Percentiles rank a stretch among this genome's conserved stretches.
Evolutionary conservation across 2,797 vertebrate species (phyloP).

Genomic region (Pangasius krempfi): DNA sequence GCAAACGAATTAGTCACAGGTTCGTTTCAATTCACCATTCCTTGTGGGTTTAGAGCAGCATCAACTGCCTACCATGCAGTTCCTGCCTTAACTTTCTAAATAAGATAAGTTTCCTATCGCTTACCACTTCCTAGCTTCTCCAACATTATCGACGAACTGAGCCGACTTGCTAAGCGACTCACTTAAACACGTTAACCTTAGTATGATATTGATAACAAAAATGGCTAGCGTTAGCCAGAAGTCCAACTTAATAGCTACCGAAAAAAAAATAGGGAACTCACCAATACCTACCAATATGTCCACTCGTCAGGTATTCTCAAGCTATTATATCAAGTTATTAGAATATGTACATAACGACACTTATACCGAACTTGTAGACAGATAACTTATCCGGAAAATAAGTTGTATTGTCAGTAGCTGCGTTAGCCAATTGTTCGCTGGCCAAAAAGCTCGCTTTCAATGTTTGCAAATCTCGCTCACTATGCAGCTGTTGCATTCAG

Average conservation of each 20-base stretch:
- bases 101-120: slow-evolving; percentile 41
- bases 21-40: slow-evolving; percentile 48
- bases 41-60: slow-evolving; percentile 41
- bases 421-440: slow-evolving; percentile 69
- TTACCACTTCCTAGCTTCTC: slow-evolving; percentile 14
- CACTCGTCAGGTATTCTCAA: slow-evolving; percentile 50
- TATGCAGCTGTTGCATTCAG: slow-evolving; percentile 78
- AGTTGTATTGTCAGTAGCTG: slow-evolving; percentile 59
- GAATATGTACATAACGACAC: not conserved
- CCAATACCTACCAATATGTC: slow-evolving; percentile 57
- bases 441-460: slow-evolving; percentile 62
- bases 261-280: slow-evolving; percentile 56
- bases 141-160: not conserved
- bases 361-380: slow-evolving; percentile 20
- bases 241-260: slow-evolving; percentile 28
- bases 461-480: slow-evolving; percentile 66
- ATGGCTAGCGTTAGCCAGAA: slow-evolving; percentile 53
- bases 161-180: not conserved
- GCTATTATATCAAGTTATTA: slow-evolving; percentile 23
- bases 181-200: slow-evolving; percentile 7
- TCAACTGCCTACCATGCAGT: slow-evolving; percentile 43
- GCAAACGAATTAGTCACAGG: not conserved
- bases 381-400: slow-evolving; percentile 29
- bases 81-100: slow-evolving; percentile 51
- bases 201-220: not conserved